Conservation (phyloP, 2,797 vertebrate genomes). For the Spinus olivaceus region DNA sequence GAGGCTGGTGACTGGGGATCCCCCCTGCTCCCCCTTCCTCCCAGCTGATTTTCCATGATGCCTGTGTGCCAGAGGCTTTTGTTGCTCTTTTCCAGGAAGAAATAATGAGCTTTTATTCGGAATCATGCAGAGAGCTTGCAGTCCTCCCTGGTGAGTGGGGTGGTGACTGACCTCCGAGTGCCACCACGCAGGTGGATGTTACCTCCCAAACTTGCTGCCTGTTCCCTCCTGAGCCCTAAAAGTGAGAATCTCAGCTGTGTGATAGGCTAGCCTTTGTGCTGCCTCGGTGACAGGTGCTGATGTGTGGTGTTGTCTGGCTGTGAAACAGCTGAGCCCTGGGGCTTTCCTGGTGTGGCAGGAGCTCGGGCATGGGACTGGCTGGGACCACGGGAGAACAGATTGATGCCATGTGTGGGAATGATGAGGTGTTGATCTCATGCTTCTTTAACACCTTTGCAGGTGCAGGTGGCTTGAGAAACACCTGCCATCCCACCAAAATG, state of each 20-base stretch:
- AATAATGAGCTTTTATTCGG: neutral
- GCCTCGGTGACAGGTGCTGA: neutral
- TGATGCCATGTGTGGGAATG: neutral
- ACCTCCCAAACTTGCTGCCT: neutral
- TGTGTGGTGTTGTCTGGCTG: neutral
- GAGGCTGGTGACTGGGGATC: neutral
- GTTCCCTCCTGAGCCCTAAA: neutral
- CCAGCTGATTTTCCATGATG: neutral
- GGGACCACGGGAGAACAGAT: neutral
- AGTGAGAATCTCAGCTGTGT: neutral
- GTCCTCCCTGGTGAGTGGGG: neutral
- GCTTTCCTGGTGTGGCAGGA: neutral
- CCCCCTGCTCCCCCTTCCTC: neutral
- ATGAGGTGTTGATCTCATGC: neutral
- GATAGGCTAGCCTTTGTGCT: neutral
- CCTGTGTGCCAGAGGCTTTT: neutral
- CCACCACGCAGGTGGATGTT: rapidly evolving
- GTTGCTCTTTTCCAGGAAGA: neutral
- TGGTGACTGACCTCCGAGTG: neutral
- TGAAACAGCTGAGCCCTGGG: neutral
- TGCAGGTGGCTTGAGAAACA: neutral
- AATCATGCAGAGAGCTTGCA: neutral
- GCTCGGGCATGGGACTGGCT: neutral
- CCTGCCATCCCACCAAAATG: neutral
- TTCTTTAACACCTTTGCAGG: neutral